These are phyloP conservation scores for Drepana falcataria DNA, from an alignment of 2,888 invertebrate genomes.

Conservation along the genomic window DNA sequence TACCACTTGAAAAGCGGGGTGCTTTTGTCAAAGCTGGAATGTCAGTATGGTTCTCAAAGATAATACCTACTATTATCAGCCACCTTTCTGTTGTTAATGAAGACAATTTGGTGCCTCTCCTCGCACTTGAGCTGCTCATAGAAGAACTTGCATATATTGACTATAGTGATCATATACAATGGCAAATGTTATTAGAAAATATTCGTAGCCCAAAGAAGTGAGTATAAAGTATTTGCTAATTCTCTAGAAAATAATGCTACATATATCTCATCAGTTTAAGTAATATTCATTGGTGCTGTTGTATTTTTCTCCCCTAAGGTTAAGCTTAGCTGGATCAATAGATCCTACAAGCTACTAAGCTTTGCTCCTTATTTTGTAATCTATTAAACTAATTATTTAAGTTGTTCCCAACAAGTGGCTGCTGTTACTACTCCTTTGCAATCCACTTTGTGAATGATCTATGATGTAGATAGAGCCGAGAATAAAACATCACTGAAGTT, in stretches of 20 bases:
- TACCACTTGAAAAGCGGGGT: conserved; percentile 46
- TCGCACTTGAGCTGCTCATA: conserved; percentile 59
- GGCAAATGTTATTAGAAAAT: conserved; percentile 51
- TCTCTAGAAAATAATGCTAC: not conserved
- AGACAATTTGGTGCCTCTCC: conserved; percentile 18
- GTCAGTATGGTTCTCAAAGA: conserved; percentile 64
- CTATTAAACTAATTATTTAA: too few relatives aligned
- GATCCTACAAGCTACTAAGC: too few relatives aligned
- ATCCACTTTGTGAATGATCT: too few relatives aligned
- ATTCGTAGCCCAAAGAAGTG: conserved; percentile 55
- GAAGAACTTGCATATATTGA: conserved; percentile 52
- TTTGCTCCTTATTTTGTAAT: too few relatives aligned
- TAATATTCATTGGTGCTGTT: too few relatives aligned
- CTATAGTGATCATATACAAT: conserved; percentile 54
- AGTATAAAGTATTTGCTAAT: conserved; percentile 23
- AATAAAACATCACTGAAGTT: too few relatives aligned
- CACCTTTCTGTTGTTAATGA: conserved; percentile 6
- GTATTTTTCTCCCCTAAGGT: too few relatives aligned
- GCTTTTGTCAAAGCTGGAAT: conserved; percentile 56
- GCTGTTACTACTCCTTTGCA: too few relatives aligned
- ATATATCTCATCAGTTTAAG: too few relatives aligned
- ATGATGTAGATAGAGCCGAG: too few relatives aligned
- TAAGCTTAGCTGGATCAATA: too few relatives aligned
- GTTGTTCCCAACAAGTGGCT: too few relatives aligned
- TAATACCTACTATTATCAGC: conserved; percentile 62